These are phyloP conservation scores for Atta colombica DNA, from an alignment of 1,140 invertebrate genomes.

Conservation along the genomic window DNA sequence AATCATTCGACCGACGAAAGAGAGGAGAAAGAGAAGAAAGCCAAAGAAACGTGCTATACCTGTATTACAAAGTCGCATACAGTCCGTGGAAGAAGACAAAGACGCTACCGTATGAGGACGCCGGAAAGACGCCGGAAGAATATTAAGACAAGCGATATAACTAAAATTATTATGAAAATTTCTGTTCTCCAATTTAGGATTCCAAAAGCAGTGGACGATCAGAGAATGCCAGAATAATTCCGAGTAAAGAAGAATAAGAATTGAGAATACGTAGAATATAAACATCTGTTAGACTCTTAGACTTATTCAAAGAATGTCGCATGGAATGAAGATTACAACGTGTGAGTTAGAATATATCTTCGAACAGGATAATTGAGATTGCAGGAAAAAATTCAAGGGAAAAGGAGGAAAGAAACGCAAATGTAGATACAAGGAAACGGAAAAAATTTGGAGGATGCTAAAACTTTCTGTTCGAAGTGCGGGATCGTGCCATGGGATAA, in stretches of 20 bases:
- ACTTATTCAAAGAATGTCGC: background rate
- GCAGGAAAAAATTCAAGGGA: too few species aligned
- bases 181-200: conserved; percentile 13
- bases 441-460: background rate
- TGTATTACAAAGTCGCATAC: conserved; percentile 17
- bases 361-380: background rate
- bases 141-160: background rate
- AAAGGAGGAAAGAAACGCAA: background rate
- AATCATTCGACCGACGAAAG: conserved; percentile 14
- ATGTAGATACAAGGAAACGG: background rate
- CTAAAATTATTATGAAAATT: conserved; percentile 26
- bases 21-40: conserved; percentile 58
- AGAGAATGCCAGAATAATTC: conserved; percentile 14
- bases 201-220: conserved; percentile 10
- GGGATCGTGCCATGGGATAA: conserved; percentile 29
- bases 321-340: background rate
- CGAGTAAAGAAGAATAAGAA: background rate
- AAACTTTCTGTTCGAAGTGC: background rate
- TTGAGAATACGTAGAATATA: background rate
- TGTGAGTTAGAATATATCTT: background rate
- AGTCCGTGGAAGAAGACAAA: conserved; percentile 42
- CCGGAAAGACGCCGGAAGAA: conserved; percentile 10
- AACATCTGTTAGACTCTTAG: background rate
- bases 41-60: conserved; percentile 47
- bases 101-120: conserved; percentile 1